Evolutionary conservation across 1,140 invertebrate genomes (phyloP).

Genomic region (Teleogryllus occipitalis): DNA sequence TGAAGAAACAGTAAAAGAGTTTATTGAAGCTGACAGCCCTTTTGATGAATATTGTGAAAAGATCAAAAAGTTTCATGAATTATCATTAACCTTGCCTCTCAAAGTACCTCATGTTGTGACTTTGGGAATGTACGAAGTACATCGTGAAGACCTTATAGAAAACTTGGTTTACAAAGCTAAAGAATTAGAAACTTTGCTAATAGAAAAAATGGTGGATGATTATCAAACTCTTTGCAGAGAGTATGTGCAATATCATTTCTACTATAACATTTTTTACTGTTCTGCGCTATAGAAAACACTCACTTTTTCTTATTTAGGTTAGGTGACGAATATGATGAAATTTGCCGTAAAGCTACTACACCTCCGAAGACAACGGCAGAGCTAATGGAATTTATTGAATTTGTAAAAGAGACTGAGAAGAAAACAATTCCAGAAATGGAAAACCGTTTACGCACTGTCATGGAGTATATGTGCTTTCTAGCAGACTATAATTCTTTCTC

Average conservation of each 20-base stretch:
- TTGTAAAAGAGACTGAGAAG: conserved; percentile 65
- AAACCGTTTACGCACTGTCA: conserved; percentile 50
- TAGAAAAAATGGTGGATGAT: conserved; percentile 64
- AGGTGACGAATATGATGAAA: conserved; percentile 74
- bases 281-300: background rate
- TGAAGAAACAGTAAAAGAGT: conserved; percentile 52
- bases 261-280: background rate
- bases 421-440: conserved; percentile 65
- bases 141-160: conserved; percentile 69
- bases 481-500: conserved; percentile 71
- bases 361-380: conserved; percentile 74
- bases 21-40: conserved; percentile 52
- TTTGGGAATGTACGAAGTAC: conserved; percentile 79
- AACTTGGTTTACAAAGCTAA: conserved; percentile 58
- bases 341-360: conserved; percentile 67
- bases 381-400: conserved; percentile 72
- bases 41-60: conserved; percentile 47
- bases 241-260: conserved; percentile 43
- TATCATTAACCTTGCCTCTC: conserved; percentile 53
- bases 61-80: conserved; percentile 38
- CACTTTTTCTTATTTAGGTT: conserved; percentile 46
- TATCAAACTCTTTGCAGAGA: conserved; percentile 69
- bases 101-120: conserved; percentile 57
- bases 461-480: conserved; percentile 52
- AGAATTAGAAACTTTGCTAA: conserved; percentile 57